Conservation (phyloP, 2,888 invertebrate genomes). For the Agrochola circellaris region DNA sequence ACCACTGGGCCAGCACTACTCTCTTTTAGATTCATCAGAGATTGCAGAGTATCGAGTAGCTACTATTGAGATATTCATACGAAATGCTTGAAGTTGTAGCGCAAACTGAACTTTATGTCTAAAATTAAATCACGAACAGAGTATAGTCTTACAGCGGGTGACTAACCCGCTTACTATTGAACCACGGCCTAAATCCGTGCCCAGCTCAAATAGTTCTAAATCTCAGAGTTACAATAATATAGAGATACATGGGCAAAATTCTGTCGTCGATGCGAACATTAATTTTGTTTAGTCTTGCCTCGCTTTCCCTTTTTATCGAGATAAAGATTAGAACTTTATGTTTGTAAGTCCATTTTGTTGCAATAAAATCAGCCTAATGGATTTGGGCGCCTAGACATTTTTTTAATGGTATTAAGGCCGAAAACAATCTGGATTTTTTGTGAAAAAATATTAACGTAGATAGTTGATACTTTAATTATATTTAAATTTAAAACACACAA, state of each 20-base stretch:
- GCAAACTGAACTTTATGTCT: neutral
- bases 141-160: neutral
- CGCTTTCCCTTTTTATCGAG: conserved; percentile 49
- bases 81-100: neutral
- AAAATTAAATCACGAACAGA: no score
- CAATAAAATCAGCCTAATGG: conserved; percentile 51
- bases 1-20: no score
- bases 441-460: neutral
- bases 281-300: conserved; percentile 48
- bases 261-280: conserved; percentile 47
- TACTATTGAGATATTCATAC: neutral
- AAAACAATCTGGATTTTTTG: neutral
- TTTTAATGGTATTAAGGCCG: conserved; percentile 1
- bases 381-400: conserved; percentile 25
- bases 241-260: conserved; percentile 47
- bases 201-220: conserved; percentile 50
- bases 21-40: no score
- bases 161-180: conserved; percentile 11
- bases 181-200: conserved; percentile 13
- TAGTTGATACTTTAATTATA: neutral
- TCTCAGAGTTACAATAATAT: conserved; percentile 48
- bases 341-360: conserved; percentile 49
- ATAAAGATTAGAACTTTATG: conserved; percentile 58
- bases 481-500: neutral
- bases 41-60: neutral